Evolutionary conservation across 2,113 vertebrate genomes (phyloP), one percentile per base, ranked within the genome.

Genomic region (Forbesichthys agassizii): DNA sequence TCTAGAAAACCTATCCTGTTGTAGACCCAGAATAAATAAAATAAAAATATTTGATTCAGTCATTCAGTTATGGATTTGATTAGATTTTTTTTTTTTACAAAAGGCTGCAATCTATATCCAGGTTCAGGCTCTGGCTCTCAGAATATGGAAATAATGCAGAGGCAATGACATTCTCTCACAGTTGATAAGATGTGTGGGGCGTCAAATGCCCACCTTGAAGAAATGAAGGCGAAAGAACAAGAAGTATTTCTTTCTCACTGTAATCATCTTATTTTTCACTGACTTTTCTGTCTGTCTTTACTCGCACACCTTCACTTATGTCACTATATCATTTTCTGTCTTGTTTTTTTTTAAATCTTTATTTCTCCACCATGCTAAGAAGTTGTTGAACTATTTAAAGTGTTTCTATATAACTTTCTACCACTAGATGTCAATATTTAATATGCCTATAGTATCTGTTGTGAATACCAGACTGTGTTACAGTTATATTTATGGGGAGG

Each of bases 121-220:
- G 57, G 33, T 61, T 71, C 80, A 68, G 74, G 77, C 51, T 70
- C 64, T 58, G 54, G 65, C 61, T 77, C 66, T 20, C 69, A 81
- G 71, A 68, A 75, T 68, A 81, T 67, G 74, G 73, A 81, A 71
- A 76, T 78, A 80, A 64, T 61, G 74, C 75, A 68, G 63, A 74
- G 69, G 73, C 76, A 84, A 85, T 81, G 71, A 78, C 75, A 73
- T 81, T 81, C 79, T 84, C 79, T 86, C 85, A 81, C 61, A 16
- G 77, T 67, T 82, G 77, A 79, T 71, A 64, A 60, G 65, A 18
- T 65, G 60, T 18, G 52, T 11, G n/a, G 48, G 27, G 2, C 2
- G 27, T 64, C 69, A 76, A 64, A 65, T 42, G 59, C 74, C 70
- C 64, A 46, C 68, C 73, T 56, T 0, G 13, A 64, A 33, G 58